Evolutionary conservation across 2,888 invertebrate species (phyloP), one percentile per base, ranked within the genome.

Genomic region (Sycophila texana): DNA sequence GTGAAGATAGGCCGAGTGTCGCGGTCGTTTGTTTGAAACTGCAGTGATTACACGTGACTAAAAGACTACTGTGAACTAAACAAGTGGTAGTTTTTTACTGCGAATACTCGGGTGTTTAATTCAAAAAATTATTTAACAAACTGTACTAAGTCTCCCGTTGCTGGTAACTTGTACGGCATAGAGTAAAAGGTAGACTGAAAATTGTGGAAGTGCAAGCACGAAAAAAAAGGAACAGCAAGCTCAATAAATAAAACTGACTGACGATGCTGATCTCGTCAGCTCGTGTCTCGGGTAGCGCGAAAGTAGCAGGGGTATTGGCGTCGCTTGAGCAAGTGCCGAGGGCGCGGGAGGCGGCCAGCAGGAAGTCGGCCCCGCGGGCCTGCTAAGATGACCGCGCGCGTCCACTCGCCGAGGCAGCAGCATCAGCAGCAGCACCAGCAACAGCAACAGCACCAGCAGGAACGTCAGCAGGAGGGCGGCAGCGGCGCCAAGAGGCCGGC

Each of bases 301-400:
- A 4, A 57, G 57, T 30, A 60, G 60, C 14, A 22, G 58, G 12
- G n/a, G 39, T 30, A 63, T 39, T 16, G 39, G 39, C n/a, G 39
- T 39, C 82, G 68, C 77, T 81, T 75, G 83, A 82, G 71, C 74
- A 81, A 58, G 79, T 77, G 79, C 68, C 60, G 39, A 47, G 77
- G 22, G 57, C 22, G 49, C 49, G 39, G 51, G 60, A 20, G 16
- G 74, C 20, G n/a, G 57, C 60, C 47, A 51, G 39, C 51, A 49
- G 55, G 55, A 39, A 39, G 16, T 51, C 67, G 51, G 20, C 13
- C 13, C 39, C 14, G 12, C 20, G 70, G 89, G 87, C 89, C 88
- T 88, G 86, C 83, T 90, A 89, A 90, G 82, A 90, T 90, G 90
- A 90, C 90, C 85, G 90, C 90, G 83, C 90, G 90, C 87, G 87